These are phyloP conservation scores for Orgyia antiqua DNA, from an alignment of 2,888 invertebrate genomes.

Conservation along the genomic window DNA sequence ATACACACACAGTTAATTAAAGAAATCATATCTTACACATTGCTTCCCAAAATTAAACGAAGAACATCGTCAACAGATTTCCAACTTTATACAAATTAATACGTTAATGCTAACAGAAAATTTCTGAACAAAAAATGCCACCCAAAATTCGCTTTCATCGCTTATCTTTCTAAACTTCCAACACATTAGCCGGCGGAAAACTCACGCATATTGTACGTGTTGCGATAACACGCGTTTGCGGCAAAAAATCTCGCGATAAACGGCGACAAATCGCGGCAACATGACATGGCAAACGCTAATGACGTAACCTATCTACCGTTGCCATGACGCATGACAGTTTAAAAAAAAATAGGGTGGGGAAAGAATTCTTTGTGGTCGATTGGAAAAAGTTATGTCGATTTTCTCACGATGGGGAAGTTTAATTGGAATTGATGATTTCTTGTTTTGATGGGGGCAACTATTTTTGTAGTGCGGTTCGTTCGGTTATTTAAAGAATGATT, in stretches of 20 bases:
- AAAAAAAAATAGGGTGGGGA: conserved; percentile 42
- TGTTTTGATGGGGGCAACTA: conserved; percentile 32
- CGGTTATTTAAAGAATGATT: conserved; percentile 26
- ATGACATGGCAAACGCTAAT: conserved; percentile 68
- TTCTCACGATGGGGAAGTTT: conserved; percentile 67
- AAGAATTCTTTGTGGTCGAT: conserved; percentile 34
- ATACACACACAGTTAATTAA: too few species aligned
- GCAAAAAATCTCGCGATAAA: conserved; percentile 66
- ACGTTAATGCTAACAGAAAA: conserved; percentile 26
- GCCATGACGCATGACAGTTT: conserved; percentile 52
- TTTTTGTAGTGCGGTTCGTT: conserved; percentile 28
- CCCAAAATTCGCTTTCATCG: conserved; percentile 53
- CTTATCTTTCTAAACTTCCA: conserved; percentile 66
- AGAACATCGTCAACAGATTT: too few species aligned
- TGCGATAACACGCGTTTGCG: conserved; percentile 55
- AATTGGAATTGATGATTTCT: conserved; percentile 72
- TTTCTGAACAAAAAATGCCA: conserved; percentile 41
- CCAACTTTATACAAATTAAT: conserved; percentile 20
- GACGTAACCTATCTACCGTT: conserved; percentile 64
- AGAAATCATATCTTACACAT: too few species aligned
- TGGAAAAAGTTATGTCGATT: conserved; percentile 61
- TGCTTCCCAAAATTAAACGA: too few species aligned
- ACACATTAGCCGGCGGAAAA: conserved; percentile 67
- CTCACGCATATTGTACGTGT: conserved; percentile 69
- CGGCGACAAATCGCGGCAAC: conserved; percentile 70